Evolutionary conservation across 2,113 vertebrate species (phyloP).

Genomic region (Cariama cristata): DNA sequence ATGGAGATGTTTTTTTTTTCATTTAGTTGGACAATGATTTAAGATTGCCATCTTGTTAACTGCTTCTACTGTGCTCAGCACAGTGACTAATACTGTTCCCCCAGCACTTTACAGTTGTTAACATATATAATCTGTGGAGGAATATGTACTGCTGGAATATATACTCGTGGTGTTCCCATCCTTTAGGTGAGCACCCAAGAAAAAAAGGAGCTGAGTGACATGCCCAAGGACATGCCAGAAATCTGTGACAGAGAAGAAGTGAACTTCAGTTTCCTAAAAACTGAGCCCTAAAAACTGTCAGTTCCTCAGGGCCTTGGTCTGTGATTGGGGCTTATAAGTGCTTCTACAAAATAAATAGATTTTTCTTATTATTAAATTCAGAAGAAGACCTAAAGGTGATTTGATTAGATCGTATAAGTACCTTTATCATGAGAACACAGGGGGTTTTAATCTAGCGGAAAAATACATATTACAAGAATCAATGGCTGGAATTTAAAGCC

Average conservation of each 20-base stretch:
- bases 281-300: background rate
- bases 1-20: background rate
- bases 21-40: slow-evolving; percentile 2
- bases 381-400: background rate
- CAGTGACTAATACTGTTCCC: background rate
- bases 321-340: background rate
- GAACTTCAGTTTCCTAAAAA: background rate
- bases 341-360: slow-evolving; percentile 23
- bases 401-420: slow-evolving; percentile 32
- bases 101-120: background rate
- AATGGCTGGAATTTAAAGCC: slow-evolving; percentile 33
- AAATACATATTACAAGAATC: slow-evolving; percentile 23
- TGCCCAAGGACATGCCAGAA: background rate
- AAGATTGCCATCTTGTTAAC: background rate
- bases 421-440: slow-evolving; percentile 7
- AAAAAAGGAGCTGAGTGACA: background rate
- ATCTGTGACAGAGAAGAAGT: background rate
- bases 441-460: slow-evolving; percentile 28
- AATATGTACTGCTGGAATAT: background rate
- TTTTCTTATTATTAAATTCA: slow-evolving; percentile 29
- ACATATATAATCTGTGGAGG: background rate
- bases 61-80: background rate
- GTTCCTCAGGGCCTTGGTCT: background rate
- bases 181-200: background rate
- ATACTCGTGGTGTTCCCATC: background rate